Evolutionary conservation across 2,888 invertebrate species (phyloP).

Genomic region (Archaeoteleia sp.): DNA sequence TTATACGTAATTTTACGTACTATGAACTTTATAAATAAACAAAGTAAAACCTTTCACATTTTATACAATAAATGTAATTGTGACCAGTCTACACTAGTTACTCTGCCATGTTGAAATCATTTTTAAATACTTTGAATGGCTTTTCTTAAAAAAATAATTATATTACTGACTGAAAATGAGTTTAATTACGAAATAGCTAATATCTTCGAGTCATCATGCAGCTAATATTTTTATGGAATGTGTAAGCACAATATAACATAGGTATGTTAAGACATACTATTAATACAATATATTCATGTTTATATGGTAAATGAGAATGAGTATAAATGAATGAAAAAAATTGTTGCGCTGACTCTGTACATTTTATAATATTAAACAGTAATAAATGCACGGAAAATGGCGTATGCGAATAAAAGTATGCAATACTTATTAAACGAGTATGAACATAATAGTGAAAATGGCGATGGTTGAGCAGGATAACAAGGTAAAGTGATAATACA

Average conservation of each 20-base stretch:
- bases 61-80: too few species aligned
- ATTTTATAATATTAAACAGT: slow-evolving; percentile 1
- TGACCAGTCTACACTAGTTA: too few species aligned
- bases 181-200: too few species aligned
- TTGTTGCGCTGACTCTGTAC: too few species aligned
- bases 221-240: slow-evolving; percentile 20
- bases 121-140: too few species aligned
- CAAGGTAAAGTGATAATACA: slow-evolving; percentile 25
- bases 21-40: too few species aligned
- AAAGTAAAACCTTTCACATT: too few species aligned
- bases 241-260: slow-evolving; percentile 18
- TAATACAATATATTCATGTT: slow-evolving; percentile 4
- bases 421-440: slow-evolving; percentile 17
- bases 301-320: slow-evolving; percentile 2
- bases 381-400: neutral
- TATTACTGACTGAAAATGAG: too few species aligned
- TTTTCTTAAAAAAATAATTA: too few species aligned
- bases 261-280: neutral
- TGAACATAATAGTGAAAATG: slow-evolving; percentile 17
- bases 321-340: neutral
- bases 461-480: slow-evolving; percentile 24
- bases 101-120: too few species aligned
- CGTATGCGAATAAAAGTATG: slow-evolving; percentile 4
- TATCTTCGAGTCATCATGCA: slow-evolving; percentile 33
- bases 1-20: too few species aligned